phyloP scores from a whole-genome alignment of 1,140 invertebrate species.

The Leptonema lineaticorne region DNA sequence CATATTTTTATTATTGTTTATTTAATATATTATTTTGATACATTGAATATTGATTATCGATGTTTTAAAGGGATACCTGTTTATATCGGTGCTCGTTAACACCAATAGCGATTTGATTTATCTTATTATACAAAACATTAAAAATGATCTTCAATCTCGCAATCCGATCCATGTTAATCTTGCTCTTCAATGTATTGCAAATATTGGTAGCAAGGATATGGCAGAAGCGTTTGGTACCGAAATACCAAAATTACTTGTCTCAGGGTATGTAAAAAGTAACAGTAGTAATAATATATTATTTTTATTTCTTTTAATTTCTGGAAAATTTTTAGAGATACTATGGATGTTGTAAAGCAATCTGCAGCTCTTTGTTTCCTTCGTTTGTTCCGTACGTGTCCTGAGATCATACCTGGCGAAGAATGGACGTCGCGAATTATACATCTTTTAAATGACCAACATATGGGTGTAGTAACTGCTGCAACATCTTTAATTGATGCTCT shows the following conservation, averaged over 20 bases:
- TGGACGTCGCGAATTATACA: slow-evolving; percentile 99
- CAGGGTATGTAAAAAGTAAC: slow-evolving; percentile 67
- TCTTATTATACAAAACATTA: slow-evolving; percentile 98
- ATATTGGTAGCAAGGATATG: slow-evolving; percentile 99
- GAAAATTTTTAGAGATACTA: slow-evolving; percentile 80
- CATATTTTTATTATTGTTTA: background rate
- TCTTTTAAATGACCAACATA: slow-evolving; percentile 97
- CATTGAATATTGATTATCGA: too few relatives aligned
- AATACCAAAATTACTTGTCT: slow-evolving; percentile 97
- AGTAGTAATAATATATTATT: background rate
- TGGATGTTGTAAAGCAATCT: slow-evolving; percentile 99
- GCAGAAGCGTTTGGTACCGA: slow-evolving; percentile 97
- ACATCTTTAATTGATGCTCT: slow-evolving; percentile 97
- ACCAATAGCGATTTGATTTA: slow-evolving; percentile 99
- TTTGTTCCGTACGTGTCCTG: slow-evolving; percentile 87
- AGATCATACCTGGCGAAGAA: slow-evolving; percentile 96
- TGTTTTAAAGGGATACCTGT: slow-evolving; percentile 86
- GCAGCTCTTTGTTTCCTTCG: slow-evolving; percentile 94
- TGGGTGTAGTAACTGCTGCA: slow-evolving; percentile 98
- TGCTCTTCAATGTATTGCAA: slow-evolving; percentile 99
- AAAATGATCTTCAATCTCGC: slow-evolving; percentile 95
- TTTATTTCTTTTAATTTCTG: background rate
- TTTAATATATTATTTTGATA: too few relatives aligned
- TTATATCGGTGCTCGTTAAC: slow-evolving; percentile 99
- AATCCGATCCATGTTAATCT: slow-evolving; percentile 99